Evolutionary conservation across 2,888 invertebrate genomes (phyloP).

Genomic region (Polyommatus icarus): DNA sequence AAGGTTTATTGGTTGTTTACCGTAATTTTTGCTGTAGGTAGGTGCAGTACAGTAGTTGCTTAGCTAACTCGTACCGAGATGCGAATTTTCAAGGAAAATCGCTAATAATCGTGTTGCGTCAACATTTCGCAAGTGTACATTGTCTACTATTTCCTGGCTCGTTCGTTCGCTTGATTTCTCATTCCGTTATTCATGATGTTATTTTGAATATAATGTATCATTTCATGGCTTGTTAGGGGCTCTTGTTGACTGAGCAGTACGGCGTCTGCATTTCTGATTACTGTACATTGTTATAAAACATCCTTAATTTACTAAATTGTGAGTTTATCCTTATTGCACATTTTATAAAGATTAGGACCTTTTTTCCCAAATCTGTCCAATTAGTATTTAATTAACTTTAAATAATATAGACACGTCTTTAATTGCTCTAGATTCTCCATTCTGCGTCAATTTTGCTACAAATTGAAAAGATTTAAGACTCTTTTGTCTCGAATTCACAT

Average conservation of each 20-base stretch:
- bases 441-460: background rate
- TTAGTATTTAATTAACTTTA: too few species aligned
- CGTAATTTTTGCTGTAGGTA: background rate
- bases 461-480: background rate
- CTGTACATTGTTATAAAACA: background rate
- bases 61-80: background rate
- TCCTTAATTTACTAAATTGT: too few species aligned
- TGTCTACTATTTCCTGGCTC: slow-evolving; percentile 58
- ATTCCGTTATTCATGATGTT: slow-evolving; percentile 36
- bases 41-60: background rate
- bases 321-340: too few species aligned
- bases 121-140: slow-evolving; percentile 37
- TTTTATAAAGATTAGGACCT: too few species aligned
- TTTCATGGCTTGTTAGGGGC: slow-evolving; percentile 20
- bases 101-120: background rate
- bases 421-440: background rate
- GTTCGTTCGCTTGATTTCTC: slow-evolving; percentile 36
- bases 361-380: too few species aligned
- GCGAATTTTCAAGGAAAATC: background rate
- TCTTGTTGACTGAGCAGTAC: background rate
- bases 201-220: slow-evolving; percentile 31
- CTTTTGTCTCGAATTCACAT: background rate
- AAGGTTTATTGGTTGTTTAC: too few species aligned
- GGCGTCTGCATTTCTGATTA: slow-evolving; percentile 10
- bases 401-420: background rate